Conservation (phyloP, 2,888 invertebrate species). For the Melanargia galathea region DNA sequence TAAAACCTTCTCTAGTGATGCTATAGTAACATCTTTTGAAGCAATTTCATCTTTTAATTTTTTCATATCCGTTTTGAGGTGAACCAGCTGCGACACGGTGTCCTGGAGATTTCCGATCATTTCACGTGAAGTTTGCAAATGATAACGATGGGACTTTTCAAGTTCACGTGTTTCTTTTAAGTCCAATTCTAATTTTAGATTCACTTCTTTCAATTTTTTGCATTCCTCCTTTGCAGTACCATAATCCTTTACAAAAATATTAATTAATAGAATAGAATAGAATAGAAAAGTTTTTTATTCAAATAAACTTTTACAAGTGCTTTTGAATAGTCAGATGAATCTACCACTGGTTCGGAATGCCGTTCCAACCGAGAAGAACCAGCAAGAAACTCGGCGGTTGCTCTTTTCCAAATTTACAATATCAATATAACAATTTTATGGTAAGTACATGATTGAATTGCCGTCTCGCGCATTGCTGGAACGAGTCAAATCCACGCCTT, state of each 20-base stretch:
- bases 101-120: constrained; percentile 75
- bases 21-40: constrained; percentile 54
- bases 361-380: too few relatives aligned
- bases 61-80: constrained; percentile 69
- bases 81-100: constrained; percentile 70
- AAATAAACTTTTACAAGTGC: too few relatives aligned
- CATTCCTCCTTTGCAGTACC: constrained; percentile 63
- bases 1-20: constrained; percentile 59
- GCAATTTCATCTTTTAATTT: constrained; percentile 64
- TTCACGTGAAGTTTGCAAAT: constrained; percentile 68
- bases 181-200: constrained; percentile 63
- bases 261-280: too few relatives aligned
- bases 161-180: constrained; percentile 65
- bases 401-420: too few relatives aligned
- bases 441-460: too few relatives aligned
- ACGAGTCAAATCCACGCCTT: too few relatives aligned
- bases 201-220: constrained; percentile 60
- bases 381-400: too few relatives aligned
- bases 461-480: too few relatives aligned
- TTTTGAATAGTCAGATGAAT: too few relatives aligned
- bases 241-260: constrained; percentile 53
- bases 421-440: too few relatives aligned
- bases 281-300: too few relatives aligned
- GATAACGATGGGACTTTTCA: constrained; percentile 73
- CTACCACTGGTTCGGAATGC: too few relatives aligned